Conservation (phyloP, 2,113 vertebrate species). For the Archocentrus centrarchus region DNA sequence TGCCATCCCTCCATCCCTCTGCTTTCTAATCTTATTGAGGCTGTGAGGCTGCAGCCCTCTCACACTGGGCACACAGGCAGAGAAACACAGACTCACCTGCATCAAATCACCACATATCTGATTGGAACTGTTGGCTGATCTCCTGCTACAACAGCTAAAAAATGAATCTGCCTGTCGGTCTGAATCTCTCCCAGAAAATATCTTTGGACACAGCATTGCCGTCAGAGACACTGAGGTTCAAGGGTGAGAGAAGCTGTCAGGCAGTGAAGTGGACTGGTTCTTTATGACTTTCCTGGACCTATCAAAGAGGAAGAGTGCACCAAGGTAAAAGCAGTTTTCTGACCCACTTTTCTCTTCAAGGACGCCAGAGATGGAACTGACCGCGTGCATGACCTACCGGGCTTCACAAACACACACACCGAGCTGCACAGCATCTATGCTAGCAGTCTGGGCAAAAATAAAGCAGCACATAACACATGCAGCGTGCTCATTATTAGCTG, state of each 20-base stretch:
- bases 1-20: background rate
- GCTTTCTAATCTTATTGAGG: conserved; percentile 9
- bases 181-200: conserved; percentile 22
- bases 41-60: background rate
- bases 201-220: background rate
- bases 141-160: conserved; percentile 8
- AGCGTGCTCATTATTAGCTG: conserved; percentile 33
- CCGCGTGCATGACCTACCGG: conserved; percentile 44
- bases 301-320: conserved; percentile 51
- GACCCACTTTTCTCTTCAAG: conserved; percentile 65
- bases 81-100: background rate
- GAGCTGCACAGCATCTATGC: background rate
- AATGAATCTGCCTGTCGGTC: conserved; percentile 1
- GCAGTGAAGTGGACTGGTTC: conserved; percentile 49
- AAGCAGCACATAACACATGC: conserved; percentile 2
- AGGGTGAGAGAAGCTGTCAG: conserved; percentile 49
- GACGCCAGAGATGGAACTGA: conserved; percentile 58
- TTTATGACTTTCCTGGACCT: conserved; percentile 48
- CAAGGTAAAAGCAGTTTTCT: conserved; percentile 58
- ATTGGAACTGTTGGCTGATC: conserved; percentile 3
- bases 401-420: background rate
- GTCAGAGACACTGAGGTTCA: conserved; percentile 15
- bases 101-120: conserved; percentile 12
- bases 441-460: background rate
- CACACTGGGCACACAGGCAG: background rate